Base-by-base conservation (phyloP, 1,140 invertebrate genomes). In the Drosophila eugracilis region DNA sequence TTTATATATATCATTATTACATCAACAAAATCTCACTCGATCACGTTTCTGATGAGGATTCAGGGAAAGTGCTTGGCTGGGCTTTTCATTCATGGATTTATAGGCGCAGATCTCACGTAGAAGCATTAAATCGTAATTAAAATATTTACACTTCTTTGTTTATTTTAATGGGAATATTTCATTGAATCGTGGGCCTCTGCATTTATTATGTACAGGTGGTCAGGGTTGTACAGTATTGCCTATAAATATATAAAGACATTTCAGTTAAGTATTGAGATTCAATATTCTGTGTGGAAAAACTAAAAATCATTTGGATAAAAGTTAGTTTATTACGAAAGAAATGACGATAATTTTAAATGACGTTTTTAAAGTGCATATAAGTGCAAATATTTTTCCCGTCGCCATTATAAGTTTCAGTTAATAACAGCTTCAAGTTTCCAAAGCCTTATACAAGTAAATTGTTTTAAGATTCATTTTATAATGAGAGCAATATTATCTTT, bases 71-170 rank as follows among this genome's bases (percentile, higher is more conserved):
- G 26, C n/a, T 30, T n/a, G 17, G 3, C 21, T n/a, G 24, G 34
- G n/a, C 5, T 6, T 15, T 12, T 36, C 15, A 36, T 52, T 66
- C 15, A 37, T 54, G 42, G 6, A 21, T 17, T 4, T 44, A 70
- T 45, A 52, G 62, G 58, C 53, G 50, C 21, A 66, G 50, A 60
- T 32, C 17, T 79, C 75, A 84, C 80, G 80, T 79, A 62, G 22
- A 62, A 26, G 9, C 26, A 71, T 67, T 47, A 55, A 78, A 60
- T 19, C 44, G 44, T 54, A 65, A 50, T 60, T 62, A 71, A 71
- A 60, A 34, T 36, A 57, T 19, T 48, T 54, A 32, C 21, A 47
- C 9, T 54, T 50, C 0, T 57, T 57, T 50, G 24, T 55, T 39
- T 21, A 34, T 9, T 41, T 47, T 47, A 39, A 19, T 44, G 45